These are phyloP conservation scores for Camelus bactrianus DNA, from an alignment of 2,113 vertebrate genomes.

Conservation along the genomic window DNA sequence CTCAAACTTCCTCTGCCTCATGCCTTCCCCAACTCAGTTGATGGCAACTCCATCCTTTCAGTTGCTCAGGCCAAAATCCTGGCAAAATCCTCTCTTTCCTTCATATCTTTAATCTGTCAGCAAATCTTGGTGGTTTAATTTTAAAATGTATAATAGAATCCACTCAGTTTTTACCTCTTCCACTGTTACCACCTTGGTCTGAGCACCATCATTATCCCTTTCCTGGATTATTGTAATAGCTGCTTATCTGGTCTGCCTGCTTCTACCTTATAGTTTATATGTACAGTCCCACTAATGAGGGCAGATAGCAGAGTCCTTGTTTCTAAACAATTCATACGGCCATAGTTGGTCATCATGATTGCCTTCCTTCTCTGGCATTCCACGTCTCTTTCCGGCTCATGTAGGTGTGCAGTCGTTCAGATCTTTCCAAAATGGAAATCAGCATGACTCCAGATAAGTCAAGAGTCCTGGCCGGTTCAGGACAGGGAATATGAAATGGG, in stretches of 20 bases:
- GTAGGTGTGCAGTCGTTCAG: rapidly evolving
- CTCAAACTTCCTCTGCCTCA: not conserved
- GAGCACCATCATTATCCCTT: not conserved
- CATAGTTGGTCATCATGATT: not conserved
- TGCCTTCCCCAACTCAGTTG: not conserved
- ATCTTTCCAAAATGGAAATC: not conserved
- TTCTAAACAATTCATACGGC: not conserved
- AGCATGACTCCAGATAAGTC: not conserved
- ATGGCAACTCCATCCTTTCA: no score
- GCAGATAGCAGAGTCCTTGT: not conserved
- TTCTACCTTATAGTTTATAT: not conserved
- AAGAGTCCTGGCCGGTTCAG: not conserved
- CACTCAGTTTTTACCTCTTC: not conserved
- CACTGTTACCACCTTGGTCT: not conserved
- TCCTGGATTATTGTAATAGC: no score
- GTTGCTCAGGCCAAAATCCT: not conserved
- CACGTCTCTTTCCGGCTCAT: not conserved
- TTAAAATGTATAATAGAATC: not conserved
- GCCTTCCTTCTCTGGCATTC: not conserved
- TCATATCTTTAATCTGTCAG: not conserved
- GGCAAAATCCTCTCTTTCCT: not conserved
- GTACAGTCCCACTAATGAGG: not conserved
- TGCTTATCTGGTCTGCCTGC: not conserved
- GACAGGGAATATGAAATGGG: not conserved
- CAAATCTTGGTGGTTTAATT: not conserved